Percentiles rank a stretch among this genome's conserved stretches.
These are phyloP conservation scores for Pardosa pseudoannulata DNA, from an alignment of 2,888 invertebrate species.

Conservation along the genomic window DNA sequence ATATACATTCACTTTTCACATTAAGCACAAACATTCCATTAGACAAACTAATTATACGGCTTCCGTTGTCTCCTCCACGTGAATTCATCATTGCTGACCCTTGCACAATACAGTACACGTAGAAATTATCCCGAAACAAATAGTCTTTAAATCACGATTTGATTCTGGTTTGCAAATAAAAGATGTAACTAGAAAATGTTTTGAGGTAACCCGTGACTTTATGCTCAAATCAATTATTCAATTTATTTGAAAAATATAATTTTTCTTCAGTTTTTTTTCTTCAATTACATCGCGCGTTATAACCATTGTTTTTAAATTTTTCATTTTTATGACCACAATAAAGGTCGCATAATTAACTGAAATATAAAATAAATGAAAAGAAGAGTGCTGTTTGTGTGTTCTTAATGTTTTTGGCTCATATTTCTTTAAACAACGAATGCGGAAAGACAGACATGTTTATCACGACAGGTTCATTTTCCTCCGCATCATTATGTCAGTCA, in stretches of 20 bases:
- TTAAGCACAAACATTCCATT: no score
- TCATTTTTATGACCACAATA: neutral
- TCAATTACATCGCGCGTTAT: neutral
- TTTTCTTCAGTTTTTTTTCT: neutral
- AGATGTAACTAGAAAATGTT: neutral
- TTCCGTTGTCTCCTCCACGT: no score
- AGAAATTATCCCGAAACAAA: neutral
- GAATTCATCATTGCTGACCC: neutral
- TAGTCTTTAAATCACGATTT: neutral
- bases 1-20: no score
- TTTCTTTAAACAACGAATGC: neutral
- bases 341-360: neutral
- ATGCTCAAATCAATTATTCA: neutral
- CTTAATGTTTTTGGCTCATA: neutral
- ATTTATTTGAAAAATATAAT: neutral
- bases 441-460: constrained; percentile 1
- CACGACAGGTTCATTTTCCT: neutral
- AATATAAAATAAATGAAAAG: neutral
- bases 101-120: neutral
- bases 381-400: neutral
- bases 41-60: no score
- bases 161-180: constrained; percentile 1
- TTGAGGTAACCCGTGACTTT: neutral
- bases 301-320: neutral
- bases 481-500: neutral